Evolutionary conservation across 1,140 invertebrate species (phyloP).

Genomic region (Calephelis nemesis): DNA sequence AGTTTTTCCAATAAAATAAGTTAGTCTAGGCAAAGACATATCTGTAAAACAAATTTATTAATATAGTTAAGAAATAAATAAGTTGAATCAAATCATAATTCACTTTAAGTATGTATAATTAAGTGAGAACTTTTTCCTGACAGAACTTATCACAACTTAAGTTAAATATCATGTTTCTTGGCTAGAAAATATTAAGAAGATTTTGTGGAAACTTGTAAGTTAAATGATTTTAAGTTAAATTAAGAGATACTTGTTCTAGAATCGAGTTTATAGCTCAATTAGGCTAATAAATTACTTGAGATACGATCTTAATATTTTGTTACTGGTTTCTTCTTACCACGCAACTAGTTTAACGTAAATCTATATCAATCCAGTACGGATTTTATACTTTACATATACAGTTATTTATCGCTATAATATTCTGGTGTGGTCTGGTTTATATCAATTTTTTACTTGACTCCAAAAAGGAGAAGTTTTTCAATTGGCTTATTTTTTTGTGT

Average conservation of each 20-base stretch:
- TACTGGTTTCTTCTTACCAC: neutral
- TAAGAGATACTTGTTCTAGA: slow-evolving; percentile 33
- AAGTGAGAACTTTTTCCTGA: slow-evolving; percentile 32
- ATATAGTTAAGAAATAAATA: neutral
- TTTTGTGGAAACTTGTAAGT: slow-evolving; percentile 38
- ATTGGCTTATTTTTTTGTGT: too few relatives aligned
- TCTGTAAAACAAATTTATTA: neutral
- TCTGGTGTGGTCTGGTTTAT: too few relatives aligned
- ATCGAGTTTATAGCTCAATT: slow-evolving; percentile 31
- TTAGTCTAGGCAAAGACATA: neutral
- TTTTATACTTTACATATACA: too few relatives aligned
- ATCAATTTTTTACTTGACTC: too few relatives aligned
- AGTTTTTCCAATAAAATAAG: neutral
- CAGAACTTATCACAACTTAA: slow-evolving; percentile 35
- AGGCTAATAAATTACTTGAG: neutral
- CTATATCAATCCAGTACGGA: too few relatives aligned
- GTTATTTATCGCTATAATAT: too few relatives aligned
- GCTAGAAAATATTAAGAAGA: slow-evolving; percentile 42
- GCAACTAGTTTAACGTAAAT: neutral
- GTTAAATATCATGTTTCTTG: slow-evolving; percentile 42
- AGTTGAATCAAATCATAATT: neutral
- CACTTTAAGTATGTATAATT: slow-evolving; percentile 16
- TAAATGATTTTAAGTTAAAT: slow-evolving; percentile 33
- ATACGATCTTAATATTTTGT: neutral
- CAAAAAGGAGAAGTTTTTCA: too few relatives aligned